Evolutionary conservation across 2,888 invertebrate species (phyloP).

Genomic region (Congeria kusceri): DNA sequence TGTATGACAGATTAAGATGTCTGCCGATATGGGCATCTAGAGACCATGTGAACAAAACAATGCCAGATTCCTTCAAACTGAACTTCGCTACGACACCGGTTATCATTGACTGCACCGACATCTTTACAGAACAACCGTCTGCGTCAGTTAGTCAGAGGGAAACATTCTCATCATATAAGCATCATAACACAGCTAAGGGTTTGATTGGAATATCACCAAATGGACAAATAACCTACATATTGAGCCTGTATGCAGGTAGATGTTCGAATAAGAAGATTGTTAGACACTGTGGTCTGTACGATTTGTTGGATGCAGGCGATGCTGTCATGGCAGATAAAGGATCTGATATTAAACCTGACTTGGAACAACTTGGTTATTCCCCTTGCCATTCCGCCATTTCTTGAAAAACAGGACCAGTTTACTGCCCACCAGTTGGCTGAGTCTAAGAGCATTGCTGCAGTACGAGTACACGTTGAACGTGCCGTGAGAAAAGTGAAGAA

Average conservation of each 20-base stretch:
- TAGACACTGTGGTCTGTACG: conserved; percentile 33
- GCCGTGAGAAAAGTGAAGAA: conserved; percentile 35
- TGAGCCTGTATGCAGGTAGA: conserved; percentile 38
- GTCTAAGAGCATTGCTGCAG: conserved; percentile 24
- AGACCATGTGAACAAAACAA: too few relatives aligned
- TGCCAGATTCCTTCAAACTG: too few relatives aligned
- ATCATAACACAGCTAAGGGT: conserved; percentile 37
- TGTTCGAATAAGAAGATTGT: conserved; percentile 42
- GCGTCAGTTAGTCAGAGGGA: conserved; percentile 28
- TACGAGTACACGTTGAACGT: conserved; percentile 31
- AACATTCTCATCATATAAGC: conserved; percentile 41
- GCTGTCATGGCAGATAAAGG: too few relatives aligned
- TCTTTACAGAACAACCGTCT: conserved; percentile 35
- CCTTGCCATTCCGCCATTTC: conserved; percentile 36
- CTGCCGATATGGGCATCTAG: too few relatives aligned
- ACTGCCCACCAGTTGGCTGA: conserved; percentile 6
- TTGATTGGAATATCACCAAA: conserved; percentile 37
- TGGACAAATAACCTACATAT: conserved; percentile 39
- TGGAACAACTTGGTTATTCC: background rate
- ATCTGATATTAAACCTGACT: conserved; percentile 1
- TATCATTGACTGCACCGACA: conserved; percentile 48
- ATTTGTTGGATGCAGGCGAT: conserved; percentile 27
- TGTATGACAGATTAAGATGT: too few relatives aligned
- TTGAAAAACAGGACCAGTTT: conserved; percentile 26
- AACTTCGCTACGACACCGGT: too few relatives aligned